Base-by-base conservation (phyloP, 1,140 invertebrate species). In the Drosophila eugracilis region DNA sequence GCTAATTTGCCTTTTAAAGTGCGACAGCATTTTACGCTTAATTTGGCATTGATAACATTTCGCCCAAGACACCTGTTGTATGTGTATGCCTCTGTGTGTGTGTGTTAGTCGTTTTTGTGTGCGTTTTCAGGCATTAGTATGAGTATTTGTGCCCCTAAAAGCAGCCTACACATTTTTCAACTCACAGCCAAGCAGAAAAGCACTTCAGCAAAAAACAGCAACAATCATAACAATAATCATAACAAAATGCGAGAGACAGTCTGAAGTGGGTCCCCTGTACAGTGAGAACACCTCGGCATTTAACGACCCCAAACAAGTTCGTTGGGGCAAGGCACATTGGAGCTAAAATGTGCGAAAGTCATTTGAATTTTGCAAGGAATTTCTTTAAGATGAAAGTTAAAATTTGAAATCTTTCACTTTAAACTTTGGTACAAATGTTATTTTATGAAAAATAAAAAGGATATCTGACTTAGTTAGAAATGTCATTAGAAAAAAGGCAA, bases 21-120 rank as follows among this genome's bases (percentile, higher is more conserved):
- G 78, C 72, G 75, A 77, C 75, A 75, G 75, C 65, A 85, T 84
- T 84, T 84, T 79, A 85, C 79, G 79, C 79, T 84, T 84, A 85
- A 85, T 84, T 84, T 85, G 60, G 47, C 75, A 85, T 75, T 79
- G 75, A 78, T 74, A 84, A 75, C 52, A 67, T 78, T 84, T 67
- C 52, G 65, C 47, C 70, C 59, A 48, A 41, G 32, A 74, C 72
- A 75, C 71, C 72, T 75, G 72, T 75, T 75, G 71, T 37, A 15
- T 41, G 12, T n/a, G 34, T 49, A 30, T 22, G 14, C n/a, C n/a
- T 9, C 17, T 17, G 14, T 4, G 55, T 44, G 21, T 48, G 30
- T 36, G 39, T 21, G 39, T 26, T 5, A 36, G 10, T 28, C 12
- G 0, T 9, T 42, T 42, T 30, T 44, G 17, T 54, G 24, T 47